phyloP scores from a whole-genome alignment of 2,888 invertebrate species.

The Galeruca laticollis region DNA sequence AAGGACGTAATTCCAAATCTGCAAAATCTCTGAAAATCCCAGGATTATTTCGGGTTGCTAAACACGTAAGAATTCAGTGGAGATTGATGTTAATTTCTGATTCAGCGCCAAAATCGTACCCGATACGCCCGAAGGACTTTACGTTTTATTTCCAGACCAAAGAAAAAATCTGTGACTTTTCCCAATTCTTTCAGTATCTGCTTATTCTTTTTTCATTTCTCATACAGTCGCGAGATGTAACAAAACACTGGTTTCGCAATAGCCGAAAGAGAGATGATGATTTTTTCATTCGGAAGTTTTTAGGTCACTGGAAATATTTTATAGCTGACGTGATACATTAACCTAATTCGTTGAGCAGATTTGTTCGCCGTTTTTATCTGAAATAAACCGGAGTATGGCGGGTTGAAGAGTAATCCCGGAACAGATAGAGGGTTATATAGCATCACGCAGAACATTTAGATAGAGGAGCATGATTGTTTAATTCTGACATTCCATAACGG shows the following conservation, averaged over 20 bases:
- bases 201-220: neutral
- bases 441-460: neutral
- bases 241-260: neutral
- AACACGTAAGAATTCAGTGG: conserved; percentile 19
- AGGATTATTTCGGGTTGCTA: conserved; percentile 14
- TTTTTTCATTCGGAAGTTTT: conserved; percentile 20
- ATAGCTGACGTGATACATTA: conserved; percentile 14
- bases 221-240: conserved; percentile 11
- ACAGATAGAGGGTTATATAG: conserved; percentile 2
- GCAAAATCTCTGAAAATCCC: neutral
- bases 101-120: neutral
- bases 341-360: conserved; percentile 16
- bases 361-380: conserved; percentile 8
- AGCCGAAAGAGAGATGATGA: neutral
- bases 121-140: conserved; percentile 1
- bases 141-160: conserved; percentile 11
- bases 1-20: neutral
- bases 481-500: neutral
- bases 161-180: conserved; percentile 6
- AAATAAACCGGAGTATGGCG: conserved; percentile 1
- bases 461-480: neutral
- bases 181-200: neutral
- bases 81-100: conserved; percentile 26
- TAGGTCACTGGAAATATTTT: conserved; percentile 15
- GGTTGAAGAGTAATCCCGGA: conserved; percentile 11